A percentile compares a stretch with the other conserved stretches of the same genome.
phyloP scores from a whole-genome alignment of 2,113 vertebrate species.

The Pomatorhinus ruficollis region DNA sequence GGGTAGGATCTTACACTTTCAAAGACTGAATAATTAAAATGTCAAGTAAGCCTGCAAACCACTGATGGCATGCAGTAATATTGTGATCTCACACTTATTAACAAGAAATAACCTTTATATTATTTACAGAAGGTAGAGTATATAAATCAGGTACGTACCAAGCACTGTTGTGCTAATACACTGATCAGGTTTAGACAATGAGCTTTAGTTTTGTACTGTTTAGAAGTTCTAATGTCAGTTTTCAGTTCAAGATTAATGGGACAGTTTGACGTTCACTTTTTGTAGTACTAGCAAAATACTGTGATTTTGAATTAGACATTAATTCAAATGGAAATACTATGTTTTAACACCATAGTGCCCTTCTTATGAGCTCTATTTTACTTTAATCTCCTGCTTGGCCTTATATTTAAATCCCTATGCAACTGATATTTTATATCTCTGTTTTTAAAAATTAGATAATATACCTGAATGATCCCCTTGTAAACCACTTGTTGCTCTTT shows the following conservation, averaged over 20 bases:
- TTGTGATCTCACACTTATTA: constrained; percentile 66
- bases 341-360: constrained; percentile 79
- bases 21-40: constrained; percentile 67
- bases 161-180: constrained; percentile 76
- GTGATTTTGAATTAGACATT: constrained; percentile 79
- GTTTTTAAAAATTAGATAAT: constrained; percentile 68
- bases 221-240: constrained; percentile 69
- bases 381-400: constrained; percentile 79
- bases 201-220: constrained; percentile 69
- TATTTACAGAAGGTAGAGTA: constrained; percentile 75
- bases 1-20: constrained; percentile 75
- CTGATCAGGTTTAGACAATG: constrained; percentile 76
- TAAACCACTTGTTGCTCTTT: constrained; percentile 71
- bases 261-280: constrained; percentile 76
- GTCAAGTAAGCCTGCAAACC: constrained; percentile 49
- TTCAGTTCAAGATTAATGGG: constrained; percentile 70
- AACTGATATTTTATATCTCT: constrained; percentile 79
- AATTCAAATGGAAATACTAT: constrained; percentile 73
- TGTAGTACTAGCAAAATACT: constrained; percentile 80
- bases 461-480: constrained; percentile 64
- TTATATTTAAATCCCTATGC: constrained; percentile 87
- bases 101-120: constrained; percentile 67
- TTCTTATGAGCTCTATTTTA: constrained; percentile 72
- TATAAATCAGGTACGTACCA: constrained; percentile 80
- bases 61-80: constrained; percentile 46